A percentile compares a stretch with the other conserved stretches of the same genome.
phyloP scores from a whole-genome alignment of 2,888 invertebrate genomes.

The Phragmatobia fuliginosa region DNA sequence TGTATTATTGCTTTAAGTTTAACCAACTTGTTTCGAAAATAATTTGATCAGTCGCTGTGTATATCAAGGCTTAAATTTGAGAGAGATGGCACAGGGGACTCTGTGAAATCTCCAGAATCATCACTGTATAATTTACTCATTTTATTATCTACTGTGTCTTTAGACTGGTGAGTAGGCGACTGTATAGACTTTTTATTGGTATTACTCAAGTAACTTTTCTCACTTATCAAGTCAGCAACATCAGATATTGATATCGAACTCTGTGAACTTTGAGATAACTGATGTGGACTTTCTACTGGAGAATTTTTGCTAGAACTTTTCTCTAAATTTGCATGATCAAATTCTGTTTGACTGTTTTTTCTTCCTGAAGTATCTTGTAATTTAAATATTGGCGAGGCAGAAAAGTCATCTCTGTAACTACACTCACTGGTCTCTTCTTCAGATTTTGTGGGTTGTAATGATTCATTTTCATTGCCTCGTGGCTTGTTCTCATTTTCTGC shows the following conservation, averaged over 20 bases:
- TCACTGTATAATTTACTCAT: constrained; percentile 65
- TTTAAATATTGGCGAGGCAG: constrained; percentile 63
- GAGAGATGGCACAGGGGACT: constrained; percentile 78
- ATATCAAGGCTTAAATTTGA: constrained; percentile 82
- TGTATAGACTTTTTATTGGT: constrained; percentile 53
- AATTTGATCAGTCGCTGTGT: constrained; percentile 71
- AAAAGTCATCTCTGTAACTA: constrained; percentile 78
- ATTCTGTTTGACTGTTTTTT: constrained; percentile 36
- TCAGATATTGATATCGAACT: constrained; percentile 81
- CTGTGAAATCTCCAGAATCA: constrained; percentile 79
- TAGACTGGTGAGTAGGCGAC: constrained; percentile 48
- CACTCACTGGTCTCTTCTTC: constrained; percentile 72
- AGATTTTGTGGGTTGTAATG: constrained; percentile 59
- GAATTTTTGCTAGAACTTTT: constrained; percentile 56
- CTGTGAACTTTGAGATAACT: constrained; percentile 70
- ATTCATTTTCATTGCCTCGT: constrained; percentile 51
- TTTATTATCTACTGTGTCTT: constrained; percentile 51
- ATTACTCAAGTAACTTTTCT: constrained; percentile 64
- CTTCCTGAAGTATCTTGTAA: constrained; percentile 53
- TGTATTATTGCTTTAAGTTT: constrained; percentile 39
- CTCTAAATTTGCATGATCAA: constrained; percentile 43
- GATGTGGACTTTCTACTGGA: constrained; percentile 61
- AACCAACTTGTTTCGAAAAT: constrained; percentile 17
- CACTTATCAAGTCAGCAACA: constrained; percentile 80
- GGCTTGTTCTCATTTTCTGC: constrained; percentile 54